These are phyloP conservation scores for Hoplodrina ambigua DNA, from an alignment of 2,888 invertebrate genomes.

Conservation along the genomic window DNA sequence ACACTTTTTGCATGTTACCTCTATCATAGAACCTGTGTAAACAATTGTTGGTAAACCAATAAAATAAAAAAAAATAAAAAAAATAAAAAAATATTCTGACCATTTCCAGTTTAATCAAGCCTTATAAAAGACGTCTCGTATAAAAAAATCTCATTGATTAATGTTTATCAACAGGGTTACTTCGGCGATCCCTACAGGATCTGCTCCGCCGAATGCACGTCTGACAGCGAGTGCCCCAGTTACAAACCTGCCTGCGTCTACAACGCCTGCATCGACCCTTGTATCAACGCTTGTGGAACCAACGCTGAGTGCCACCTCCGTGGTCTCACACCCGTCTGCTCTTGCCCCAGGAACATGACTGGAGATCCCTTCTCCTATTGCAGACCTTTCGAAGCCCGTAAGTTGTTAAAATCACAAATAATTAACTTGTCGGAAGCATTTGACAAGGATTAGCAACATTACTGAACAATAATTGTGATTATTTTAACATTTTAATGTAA, in stretches of 20 bases:
- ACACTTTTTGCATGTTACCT: too few species aligned
- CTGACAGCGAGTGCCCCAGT: slow-evolving; percentile 94
- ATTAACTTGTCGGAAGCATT: slow-evolving; percentile 18
- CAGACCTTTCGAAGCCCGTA: slow-evolving; percentile 95
- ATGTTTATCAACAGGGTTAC: slow-evolving; percentile 90
- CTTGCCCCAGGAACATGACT: slow-evolving; percentile 96
- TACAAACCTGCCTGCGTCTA: slow-evolving; percentile 95
- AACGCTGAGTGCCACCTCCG: slow-evolving; percentile 95
- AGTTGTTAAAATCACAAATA: slow-evolving; percentile 66
- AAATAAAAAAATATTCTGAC: too few species aligned
- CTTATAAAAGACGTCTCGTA: neutral
- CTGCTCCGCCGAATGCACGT: slow-evolving; percentile 95
- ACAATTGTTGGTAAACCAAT: too few species aligned
- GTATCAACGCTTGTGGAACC: slow-evolving; percentile 94
- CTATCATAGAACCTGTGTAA: too few species aligned
- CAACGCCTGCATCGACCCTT: slow-evolving; percentile 95
- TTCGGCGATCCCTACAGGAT: slow-evolving; percentile 94
- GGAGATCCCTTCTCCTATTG: slow-evolving; percentile 96
- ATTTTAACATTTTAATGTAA: neutral
- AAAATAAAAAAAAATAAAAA: too few species aligned
- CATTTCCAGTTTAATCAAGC: neutral
- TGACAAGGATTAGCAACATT: neutral
- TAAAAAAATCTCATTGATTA: neutral
- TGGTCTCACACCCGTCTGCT: slow-evolving; percentile 95
- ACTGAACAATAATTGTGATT: neutral